These are phyloP conservation scores for Tachina lurida DNA, from an alignment of 2,888 invertebrate species.

Conservation along the genomic window DNA sequence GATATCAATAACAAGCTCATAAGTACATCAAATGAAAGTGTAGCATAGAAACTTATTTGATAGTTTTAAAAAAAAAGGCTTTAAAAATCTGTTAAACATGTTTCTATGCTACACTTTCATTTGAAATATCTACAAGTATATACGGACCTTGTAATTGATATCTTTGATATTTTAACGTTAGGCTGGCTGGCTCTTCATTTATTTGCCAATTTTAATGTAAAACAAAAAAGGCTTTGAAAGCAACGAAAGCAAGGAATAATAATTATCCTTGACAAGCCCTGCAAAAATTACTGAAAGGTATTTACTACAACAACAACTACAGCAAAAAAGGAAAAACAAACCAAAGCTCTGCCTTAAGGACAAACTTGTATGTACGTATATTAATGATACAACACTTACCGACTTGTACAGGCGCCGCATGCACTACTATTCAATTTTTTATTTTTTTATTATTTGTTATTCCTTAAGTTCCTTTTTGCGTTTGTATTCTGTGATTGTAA, in stretches of 20 bases:
- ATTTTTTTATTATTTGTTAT: conserved; percentile 34
- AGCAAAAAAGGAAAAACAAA: background rate
- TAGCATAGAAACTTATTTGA: no score
- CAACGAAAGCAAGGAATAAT: background rate
- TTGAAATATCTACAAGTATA: no score
- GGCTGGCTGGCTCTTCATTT: no score
- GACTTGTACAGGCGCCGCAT: background rate
- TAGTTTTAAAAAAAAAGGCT: no score
- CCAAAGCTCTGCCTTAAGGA: background rate
- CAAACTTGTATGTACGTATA: conserved; percentile 6
- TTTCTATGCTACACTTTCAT: no score
- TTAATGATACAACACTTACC: conserved; percentile 31
- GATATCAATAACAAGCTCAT: no score
- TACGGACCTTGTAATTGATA: no score
- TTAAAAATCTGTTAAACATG: no score
- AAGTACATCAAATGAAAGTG: no score
- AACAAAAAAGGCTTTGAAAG: background rate
- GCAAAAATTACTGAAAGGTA: conserved; percentile 23
- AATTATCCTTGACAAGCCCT: conserved; percentile 20
- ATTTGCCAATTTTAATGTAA: background rate
- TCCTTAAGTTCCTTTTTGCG: background rate
- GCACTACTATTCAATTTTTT: background rate
- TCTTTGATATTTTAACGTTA: no score
- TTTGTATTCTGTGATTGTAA: conserved; percentile 21
- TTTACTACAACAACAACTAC: background rate